Evolutionary conservation across 1,140 invertebrate species (phyloP).

Genomic region (Galleria mellonella): DNA sequence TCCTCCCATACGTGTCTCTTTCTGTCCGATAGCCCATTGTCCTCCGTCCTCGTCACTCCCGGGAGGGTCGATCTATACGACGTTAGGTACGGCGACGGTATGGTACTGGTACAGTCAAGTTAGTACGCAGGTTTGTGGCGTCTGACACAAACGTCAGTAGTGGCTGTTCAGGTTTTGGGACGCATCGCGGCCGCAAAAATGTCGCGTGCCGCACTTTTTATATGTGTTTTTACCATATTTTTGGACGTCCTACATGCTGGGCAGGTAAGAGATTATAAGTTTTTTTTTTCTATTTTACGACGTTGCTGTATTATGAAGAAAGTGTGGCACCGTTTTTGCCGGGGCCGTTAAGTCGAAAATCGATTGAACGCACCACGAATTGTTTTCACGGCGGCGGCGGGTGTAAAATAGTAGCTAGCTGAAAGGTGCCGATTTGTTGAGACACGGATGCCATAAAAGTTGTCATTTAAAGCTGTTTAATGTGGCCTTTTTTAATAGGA

Average conservation of each 20-base stretch:
- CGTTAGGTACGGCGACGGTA: conserved; percentile 65
- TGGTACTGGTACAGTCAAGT: conserved; percentile 35
- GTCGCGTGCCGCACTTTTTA: conserved; percentile 69
- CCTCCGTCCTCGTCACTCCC: conserved; percentile 36
- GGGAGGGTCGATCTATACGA: conserved; percentile 69
- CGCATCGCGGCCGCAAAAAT: conserved; percentile 63
- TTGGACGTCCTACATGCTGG: conserved; percentile 64
- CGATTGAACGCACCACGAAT: conserved; percentile 52
- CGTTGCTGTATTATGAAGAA: conserved; percentile 15
- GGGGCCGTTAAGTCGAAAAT: conserved; percentile 58
- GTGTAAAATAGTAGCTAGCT: conserved; percentile 51
- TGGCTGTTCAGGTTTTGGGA: conserved; percentile 31
- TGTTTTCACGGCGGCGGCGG: conserved; percentile 55
- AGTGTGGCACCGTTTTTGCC: conserved; percentile 13
- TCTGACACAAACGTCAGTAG: conserved; percentile 50
- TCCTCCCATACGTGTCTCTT: conserved; percentile 33
- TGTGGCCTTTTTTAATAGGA: conserved; percentile 4
- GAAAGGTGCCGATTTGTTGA: conserved; percentile 34
- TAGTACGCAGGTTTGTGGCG: conserved; percentile 68
- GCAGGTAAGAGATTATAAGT: conserved; percentile 52
- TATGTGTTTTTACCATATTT: conserved; percentile 71
- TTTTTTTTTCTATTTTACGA: conserved; percentile 6
- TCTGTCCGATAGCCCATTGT: conserved; percentile 12
- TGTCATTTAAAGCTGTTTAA: conserved; percentile 31
- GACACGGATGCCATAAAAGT: conserved; percentile 50